phyloP scores from a whole-genome alignment of 1,140 invertebrate genomes.

The Elymnias hypermnestra region DNA sequence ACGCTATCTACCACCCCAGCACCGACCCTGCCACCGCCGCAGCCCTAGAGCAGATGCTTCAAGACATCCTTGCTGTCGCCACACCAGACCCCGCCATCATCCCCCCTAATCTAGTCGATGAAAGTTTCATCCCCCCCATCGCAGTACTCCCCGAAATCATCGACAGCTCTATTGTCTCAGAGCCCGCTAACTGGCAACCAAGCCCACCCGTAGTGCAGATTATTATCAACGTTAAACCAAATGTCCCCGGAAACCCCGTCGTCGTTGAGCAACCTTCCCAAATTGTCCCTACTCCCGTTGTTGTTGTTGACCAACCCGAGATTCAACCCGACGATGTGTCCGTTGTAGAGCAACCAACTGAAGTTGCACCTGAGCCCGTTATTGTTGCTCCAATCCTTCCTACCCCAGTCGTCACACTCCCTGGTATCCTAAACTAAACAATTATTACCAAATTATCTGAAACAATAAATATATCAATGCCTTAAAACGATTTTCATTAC shows the following conservation, averaged over 20 bases:
- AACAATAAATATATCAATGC: too few species aligned
- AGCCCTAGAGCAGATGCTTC: conserved; percentile 40
- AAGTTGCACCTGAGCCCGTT: too few species aligned
- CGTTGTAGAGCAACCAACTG: background rate
- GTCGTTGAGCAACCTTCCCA: background rate
- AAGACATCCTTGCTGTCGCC: conserved; percentile 26
- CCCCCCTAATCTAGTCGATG: too few species aligned
- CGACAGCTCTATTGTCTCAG: too few species aligned
- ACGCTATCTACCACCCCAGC: conserved; percentile 51
- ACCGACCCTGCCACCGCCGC: too few species aligned
- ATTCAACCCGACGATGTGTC: background rate
- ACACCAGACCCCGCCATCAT: background rate
- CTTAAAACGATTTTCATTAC: too few species aligned
- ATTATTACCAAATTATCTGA: too few species aligned
- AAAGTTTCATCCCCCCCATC: conserved; percentile 1
- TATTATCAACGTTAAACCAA: conserved; percentile 1
- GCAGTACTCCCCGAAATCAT: conserved; percentile 19
- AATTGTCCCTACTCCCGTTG: background rate
- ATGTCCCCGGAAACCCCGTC: background rate
- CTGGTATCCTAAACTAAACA: too few species aligned
- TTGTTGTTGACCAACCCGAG: background rate
- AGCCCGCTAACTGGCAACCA: too few species aligned
- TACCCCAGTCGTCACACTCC: too few species aligned
- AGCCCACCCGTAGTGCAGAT: background rate
- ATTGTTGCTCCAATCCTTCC: too few species aligned